Evolutionary conservation across 2,113 vertebrate species (phyloP).

Genomic region (Podarcis muralis): DNA sequence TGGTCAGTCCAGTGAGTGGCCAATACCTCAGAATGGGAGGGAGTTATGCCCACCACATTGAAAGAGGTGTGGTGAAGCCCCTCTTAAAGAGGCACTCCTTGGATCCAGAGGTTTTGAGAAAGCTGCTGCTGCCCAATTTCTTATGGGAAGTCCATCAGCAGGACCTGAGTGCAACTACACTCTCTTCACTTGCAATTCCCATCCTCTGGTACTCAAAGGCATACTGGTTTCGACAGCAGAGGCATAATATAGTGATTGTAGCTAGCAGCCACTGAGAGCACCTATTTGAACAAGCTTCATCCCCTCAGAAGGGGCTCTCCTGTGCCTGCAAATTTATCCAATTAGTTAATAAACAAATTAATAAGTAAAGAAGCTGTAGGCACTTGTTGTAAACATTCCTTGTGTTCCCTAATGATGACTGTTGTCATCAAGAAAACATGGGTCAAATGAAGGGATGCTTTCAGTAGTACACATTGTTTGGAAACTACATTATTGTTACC

Average conservation of each 20-base stretch:
- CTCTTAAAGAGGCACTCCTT: too few species aligned
- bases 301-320: too few species aligned
- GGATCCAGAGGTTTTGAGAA: too few species aligned
- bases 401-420: neutral
- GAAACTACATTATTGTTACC: neutral
- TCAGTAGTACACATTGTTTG: neutral
- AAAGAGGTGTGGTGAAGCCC: too few species aligned
- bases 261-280: too few species aligned
- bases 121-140: neutral
- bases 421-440: neutral
- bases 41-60: too few species aligned
- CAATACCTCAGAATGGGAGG: too few species aligned
- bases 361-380: too few species aligned
- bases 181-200: neutral
- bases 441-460: neutral
- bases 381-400: neutral
- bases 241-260: neutral
- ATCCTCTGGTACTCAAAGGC: neutral
- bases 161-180: neutral
- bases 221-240: neutral
- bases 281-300: too few species aligned
- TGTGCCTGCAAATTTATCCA: too few species aligned
- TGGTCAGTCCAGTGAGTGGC: too few species aligned
- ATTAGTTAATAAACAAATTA: too few species aligned
- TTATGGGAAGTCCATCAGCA: neutral